Percentiles rank a stretch among this genome's conserved stretches.
These are phyloP conservation scores for Gymnocephalus cernua DNA, from an alignment of 2,113 vertebrate species.

Conservation along the genomic window DNA sequence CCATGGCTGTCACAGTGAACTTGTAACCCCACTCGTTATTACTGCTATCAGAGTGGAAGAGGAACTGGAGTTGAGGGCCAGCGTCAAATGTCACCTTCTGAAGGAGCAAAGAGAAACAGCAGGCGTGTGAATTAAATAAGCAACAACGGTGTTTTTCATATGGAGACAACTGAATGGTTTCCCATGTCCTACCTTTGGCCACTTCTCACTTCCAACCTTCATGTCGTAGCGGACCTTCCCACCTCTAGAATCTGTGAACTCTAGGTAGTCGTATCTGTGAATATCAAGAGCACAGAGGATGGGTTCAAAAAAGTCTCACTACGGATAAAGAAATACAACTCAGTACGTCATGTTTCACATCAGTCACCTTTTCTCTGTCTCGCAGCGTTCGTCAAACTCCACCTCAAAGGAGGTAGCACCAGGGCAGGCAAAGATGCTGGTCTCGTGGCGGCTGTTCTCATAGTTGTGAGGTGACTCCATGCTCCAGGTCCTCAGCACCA, in stretches of 20 bases:
- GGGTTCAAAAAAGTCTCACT: background rate
- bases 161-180: background rate
- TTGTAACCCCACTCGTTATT: slow-evolving; percentile 99
- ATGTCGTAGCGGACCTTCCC: slow-evolving; percentile 97
- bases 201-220: slow-evolving; percentile 96
- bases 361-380: slow-evolving; percentile 94
- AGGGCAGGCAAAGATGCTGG: slow-evolving; percentile 93
- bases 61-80: slow-evolving; percentile 96
- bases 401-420: slow-evolving; percentile 95
- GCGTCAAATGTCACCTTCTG: slow-evolving; percentile 98
- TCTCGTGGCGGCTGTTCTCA: slow-evolving; percentile 95
- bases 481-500: slow-evolving; percentile 93
- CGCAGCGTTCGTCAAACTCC: slow-evolving; percentile 97
- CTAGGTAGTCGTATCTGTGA: slow-evolving; percentile 95
- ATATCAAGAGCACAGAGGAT: background rate
- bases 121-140: background rate
- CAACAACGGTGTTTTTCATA: background rate
- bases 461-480: slow-evolving; percentile 97
- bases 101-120: slow-evolving; percentile 69
- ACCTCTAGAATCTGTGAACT: slow-evolving; percentile 96
- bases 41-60: slow-evolving; percentile 98
- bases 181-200: slow-evolving; percentile 90
- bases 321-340: background rate
- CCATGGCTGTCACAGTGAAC: slow-evolving; percentile 93
- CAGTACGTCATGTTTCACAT: background rate